Evolutionary conservation across 2,888 invertebrate species (phyloP).

Genomic region (Euplexia lucipara): DNA sequence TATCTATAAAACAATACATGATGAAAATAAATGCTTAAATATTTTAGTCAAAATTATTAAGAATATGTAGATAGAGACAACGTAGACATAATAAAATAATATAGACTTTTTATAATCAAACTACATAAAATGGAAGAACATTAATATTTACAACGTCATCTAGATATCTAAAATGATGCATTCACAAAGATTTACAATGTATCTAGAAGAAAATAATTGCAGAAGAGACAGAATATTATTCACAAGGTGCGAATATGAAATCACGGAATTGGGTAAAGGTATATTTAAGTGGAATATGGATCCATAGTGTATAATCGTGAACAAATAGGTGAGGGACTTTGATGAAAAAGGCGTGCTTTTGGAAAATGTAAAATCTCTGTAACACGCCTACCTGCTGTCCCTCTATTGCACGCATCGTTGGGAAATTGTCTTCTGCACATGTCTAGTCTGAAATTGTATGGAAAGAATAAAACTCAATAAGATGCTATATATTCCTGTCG

Average conservation of each 20-base stretch:
- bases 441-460: constrained; percentile 97
- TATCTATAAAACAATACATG: constrained; percentile 65
- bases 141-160: constrained; percentile 64
- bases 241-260: constrained; percentile 88
- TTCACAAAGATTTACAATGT: constrained; percentile 64
- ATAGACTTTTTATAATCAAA: constrained; percentile 60
- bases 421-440: constrained; percentile 99
- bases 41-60: constrained; percentile 44
- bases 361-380: constrained; percentile 77
- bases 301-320: constrained; percentile 79
- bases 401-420: constrained; percentile 99
- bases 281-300: constrained; percentile 75
- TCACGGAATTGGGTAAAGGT: constrained; percentile 77
- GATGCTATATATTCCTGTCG: constrained; percentile 59
- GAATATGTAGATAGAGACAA: constrained; percentile 37
- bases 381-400: constrained; percentile 97
- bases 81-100: constrained; percentile 49
- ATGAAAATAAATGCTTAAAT: constrained; percentile 56
- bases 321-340: constrained; percentile 81
- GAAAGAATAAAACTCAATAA: constrained; percentile 89
- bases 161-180: constrained; percentile 56
- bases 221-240: constrained; percentile 87
- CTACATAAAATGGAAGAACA: constrained; percentile 65
- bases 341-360: constrained; percentile 88
- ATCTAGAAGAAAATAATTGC: constrained; percentile 77